Evolutionary conservation across 2,113 vertebrate genomes (phyloP), one percentile per base, ranked within the genome.

Genomic region (Callospermophilus lateralis): DNA sequence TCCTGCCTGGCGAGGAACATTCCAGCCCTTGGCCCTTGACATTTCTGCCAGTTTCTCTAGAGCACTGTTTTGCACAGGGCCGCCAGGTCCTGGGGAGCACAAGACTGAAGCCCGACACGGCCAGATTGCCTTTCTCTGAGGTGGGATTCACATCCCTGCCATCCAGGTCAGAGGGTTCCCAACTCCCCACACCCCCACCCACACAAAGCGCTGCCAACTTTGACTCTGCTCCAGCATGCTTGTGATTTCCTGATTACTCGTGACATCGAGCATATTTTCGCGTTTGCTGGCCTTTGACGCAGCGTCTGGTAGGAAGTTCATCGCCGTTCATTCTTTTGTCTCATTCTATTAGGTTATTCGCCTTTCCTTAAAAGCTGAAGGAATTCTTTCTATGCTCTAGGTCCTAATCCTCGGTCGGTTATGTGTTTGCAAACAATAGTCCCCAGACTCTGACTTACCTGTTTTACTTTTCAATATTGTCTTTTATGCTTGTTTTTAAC

Each of bases 281-380:
- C 10, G 34, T 68, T 37, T 48, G 4, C 24, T 73, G 20, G 45
- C 42, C 28, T 91, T 72, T 63, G 20, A 20, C 32, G 16, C 12
- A 51, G 34, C 67, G 34, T 68, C 55, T 77, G 80, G 39, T 13
- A 8, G 68, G 67, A 76, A 84, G n/a, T 68, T 9, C 34, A 2
- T 65, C 12, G 13, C 10, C 24, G 45, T 1, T 67, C 76, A 39
- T 22, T 77, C 30, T 42, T 77, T 53, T 32, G 22, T 16, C 45
- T 48, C 65, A 34, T 51, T 84, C 53, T 61, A 32, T 10, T 53
- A 42, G 19, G 20, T 11, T 48, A 20, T 70, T 68, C 22, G 13
- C 19, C 73, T 93, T 51, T 91, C 37, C 55, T 84, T 74, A 77
- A 67, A 95, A 87, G 73, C 77, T 34, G 1, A 51, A 90, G 26